Evolutionary conservation across 92 coral and sea anemone species (phyloP), one percentile per base, ranked within the genome.

Genomic region (Umimayanthus chanpuru): DNA sequence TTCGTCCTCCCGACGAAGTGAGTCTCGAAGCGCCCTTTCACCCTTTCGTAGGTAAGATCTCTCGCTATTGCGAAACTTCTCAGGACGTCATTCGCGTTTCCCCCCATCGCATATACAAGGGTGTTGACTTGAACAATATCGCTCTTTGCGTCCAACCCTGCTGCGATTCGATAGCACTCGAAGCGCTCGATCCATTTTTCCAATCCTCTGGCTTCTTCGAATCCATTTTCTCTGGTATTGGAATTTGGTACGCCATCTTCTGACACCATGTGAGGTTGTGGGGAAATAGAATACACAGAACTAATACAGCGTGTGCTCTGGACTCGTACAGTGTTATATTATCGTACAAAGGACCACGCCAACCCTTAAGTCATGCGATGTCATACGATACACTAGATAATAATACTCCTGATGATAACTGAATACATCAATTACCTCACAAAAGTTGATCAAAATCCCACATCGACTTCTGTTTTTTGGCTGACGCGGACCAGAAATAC

Each of bases 141-240:
- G 14, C 74, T 65, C 39, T 81, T 88, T 44, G 50, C 71, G 28
- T 2, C 36, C 6, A 88, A 87, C 81, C 39, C 89, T 32, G 91
- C 25, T 5, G 79, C 65, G 23, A 89, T 78, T 78, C 89, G 50
- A 66, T 58, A 83, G 73, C 89, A 88, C 41, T 81, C 79, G 77
- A 85, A 85, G 18, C 88, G 39, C 72, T 90, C 79, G 56, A 86
- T 86, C 88, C 90, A 90, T 16, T 55, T 74, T 86, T 90, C 85
- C 80, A 90, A 71, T 72, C 83, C 30, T 76, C 84, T 3, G 88
- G 88, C 65, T 89, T 89, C 36, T 89, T 89, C 14, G 67, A 50
- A 43, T 73, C 82, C 41, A 89, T 18, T 21, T 82, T 73, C 5
- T 82, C 88, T 2, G 88, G 88, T 6, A 76, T 21, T 39, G 79